Evolutionary conservation across 1,140 invertebrate species (phyloP), one percentile per base, ranked within the genome.

Genomic region (Apocrypta bakeri): DNA sequence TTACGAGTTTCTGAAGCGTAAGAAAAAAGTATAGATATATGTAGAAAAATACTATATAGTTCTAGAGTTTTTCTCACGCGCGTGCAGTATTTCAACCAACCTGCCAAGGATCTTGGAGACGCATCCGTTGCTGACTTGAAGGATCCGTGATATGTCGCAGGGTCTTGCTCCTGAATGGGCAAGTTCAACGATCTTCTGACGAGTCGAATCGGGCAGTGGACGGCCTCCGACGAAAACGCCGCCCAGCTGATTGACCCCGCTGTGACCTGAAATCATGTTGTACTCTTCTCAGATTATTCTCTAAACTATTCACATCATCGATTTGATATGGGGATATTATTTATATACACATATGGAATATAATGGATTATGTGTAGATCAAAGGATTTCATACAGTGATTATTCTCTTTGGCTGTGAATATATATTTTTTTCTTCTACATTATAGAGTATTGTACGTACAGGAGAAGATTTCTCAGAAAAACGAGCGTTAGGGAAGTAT

Each of bases 181-280:
- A 86, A 99, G 93, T 92, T 99, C 97, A 74, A 99, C 98, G 87
- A 98, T 99, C 93, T 97, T 97, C 92, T 99, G 97, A 74, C 98
- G 93, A 66, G 98, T 99, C 72, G 96, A 96, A 92, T 99, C 98
- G 17, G 98, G 98, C 87, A 99, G 94, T 69, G 98, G 98, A 86
- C 98, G 94, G 68, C 98, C 98, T 91, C 98, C 98, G 89, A 99
- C 98, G 94, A 99, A 99, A 75, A 98, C 98, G 86, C 98, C 98
- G 84, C 98, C 98, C 88, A 99, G 94, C 94, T 99, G 98, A 94
- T 99, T 99, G 89, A 99, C 97, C 87, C 98, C 98, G 92, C 97
- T 98, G 94, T 98, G 97, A 92, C 97, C 97, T 96, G 94, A 63
- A 88, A 90, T 81, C 81, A 79, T 79, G n/a, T 84, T 73, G 73